phyloP scores from a whole-genome alignment of 2,797 vertebrate species.

The Tinamus major region DNA sequence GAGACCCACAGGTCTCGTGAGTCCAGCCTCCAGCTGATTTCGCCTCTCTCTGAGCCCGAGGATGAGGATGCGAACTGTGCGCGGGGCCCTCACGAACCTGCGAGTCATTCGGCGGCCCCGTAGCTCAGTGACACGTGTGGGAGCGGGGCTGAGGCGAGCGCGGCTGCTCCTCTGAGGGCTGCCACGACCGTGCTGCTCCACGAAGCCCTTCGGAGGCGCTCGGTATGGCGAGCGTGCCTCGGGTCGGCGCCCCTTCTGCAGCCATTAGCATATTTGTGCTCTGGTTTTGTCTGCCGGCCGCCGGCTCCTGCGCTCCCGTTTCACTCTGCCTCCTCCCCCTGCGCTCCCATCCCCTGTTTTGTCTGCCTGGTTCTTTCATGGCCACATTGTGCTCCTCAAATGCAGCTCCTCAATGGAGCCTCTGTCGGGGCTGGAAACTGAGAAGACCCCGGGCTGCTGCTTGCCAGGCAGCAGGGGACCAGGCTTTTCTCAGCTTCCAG shows the following conservation, averaged over 20 bases:
- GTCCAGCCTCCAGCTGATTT: neutral
- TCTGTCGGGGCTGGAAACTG: constrained; percentile 69
- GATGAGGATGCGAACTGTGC: neutral
- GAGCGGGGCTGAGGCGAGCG: neutral
- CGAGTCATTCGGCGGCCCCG: neutral
- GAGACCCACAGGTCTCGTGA: neutral
- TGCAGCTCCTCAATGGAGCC: constrained; percentile 56
- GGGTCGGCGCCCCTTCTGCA: neutral
- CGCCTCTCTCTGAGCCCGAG: neutral
- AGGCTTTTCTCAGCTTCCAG: constrained; percentile 70
- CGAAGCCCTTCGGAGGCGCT: neutral
- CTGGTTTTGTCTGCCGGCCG: neutral
- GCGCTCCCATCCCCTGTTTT: constrained; percentile 21
- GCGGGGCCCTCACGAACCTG: neutral
- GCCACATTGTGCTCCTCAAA: constrained; percentile 65
- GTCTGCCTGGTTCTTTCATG: constrained; percentile 63
- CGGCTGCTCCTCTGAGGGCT: neutral
- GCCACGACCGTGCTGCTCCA: neutral
- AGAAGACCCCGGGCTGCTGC: constrained; percentile 60
- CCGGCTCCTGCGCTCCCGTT: neutral
- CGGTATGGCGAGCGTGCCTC: neutral
- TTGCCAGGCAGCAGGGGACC: constrained; percentile 64
- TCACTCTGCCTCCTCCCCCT: neutral
- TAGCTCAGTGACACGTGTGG: neutral
- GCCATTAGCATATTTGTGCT: constrained; percentile 27